Base-by-base conservation (phyloP, 2,797 vertebrate species). In the Tenualosa thibaudeaui region DNA sequence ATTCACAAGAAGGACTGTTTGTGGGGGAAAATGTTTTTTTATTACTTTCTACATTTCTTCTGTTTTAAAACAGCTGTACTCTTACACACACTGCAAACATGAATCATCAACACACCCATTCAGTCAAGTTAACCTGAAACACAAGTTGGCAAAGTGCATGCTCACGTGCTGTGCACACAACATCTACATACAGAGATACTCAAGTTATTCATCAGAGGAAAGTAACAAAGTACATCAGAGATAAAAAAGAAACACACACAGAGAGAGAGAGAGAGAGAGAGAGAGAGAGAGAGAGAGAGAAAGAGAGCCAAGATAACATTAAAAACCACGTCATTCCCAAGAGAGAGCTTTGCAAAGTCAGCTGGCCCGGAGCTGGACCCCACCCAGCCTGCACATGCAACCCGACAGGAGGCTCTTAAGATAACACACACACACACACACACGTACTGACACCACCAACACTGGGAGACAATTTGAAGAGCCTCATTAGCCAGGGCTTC, bases 291-390 rank as follows among this genome's bases (percentile, higher is more conserved):
- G n/a, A n/a, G n/a, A n/a, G n/a, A n/a, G n/a, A n/a, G n/a, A n/a
- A n/a, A n/a, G n/a, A n/a, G n/a, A 19, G 17, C 17, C 54, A 56
- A 56, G 54, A 78, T 78, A 75, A 19, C 37, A 19, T 75, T 75
- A 78, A 78, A 62, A 62, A n/a, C 46, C 15, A 78, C 71, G 9
- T 78, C 37, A 43, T 46, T 78, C 71, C 71, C 71, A 62, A 62
- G 71, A 78, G 15, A 78, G 13, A 71, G 37, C 2, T 13, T 17
- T 40, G 68, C 68, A 17, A 2, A 71, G 68, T 71, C 68, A 71
- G 54, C 50, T 37, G 51, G 51, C 17, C 19, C 19, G 13, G 49
- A 37, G 9, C 78, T 22, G 26, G 37, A 56, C 31, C 53, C 84
- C 51, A 78, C 40, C 22, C 53, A 50, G 50, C 50, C 22, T 24